Base-by-base conservation (phyloP, 2,888 invertebrate species). In the Oeneis ivallda region DNA sequence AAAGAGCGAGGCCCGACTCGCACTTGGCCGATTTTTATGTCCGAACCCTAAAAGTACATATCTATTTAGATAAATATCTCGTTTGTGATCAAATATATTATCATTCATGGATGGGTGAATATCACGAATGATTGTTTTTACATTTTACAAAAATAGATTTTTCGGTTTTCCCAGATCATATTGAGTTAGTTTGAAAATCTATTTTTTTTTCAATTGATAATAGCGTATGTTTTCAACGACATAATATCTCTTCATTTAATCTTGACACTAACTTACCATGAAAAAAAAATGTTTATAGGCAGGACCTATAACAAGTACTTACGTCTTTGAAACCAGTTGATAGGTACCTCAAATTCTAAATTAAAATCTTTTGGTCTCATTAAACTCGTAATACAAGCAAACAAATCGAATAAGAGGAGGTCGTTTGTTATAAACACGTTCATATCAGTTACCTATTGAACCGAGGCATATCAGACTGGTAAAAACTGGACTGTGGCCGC, bases 361-460 rank as follows among this genome's bases (percentile, higher is more conserved):
- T 19, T 4, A 41, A 61, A 61, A 41, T 41, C n/a, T 7, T 60
- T 32, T 11, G 63, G 19, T 43, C 26, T 26, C 56, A 57, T 60
- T 43, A 47, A 4, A 34, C 34, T 17, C 5, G 19, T 10, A 11
- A 50, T 53, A 66, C 57, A 63, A 58, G 57, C 75, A 76, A 81
- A 77, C 79, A 77, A 77, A 78, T 80, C 82, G 86, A 85, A 87
- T 83, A 85, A 89, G 87, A 83, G 17, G 83, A 87, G 91, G 91
- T 92, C 91, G 87, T 78, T 82, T 79, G 80, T 75, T 80, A 83
- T 85, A 81, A 84, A 85, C 84, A 81, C 75, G 72, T 74, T 75
- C 77, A 75, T 91, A 92, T 92, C 91, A 86, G 84, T 87, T 92
- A 93, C 93, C 93, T 93, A 87, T 91, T 93, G 93, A 93, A 92